Evolutionary conservation across 1,140 invertebrate genomes (phyloP).

Genomic region (Apis florea): DNA sequence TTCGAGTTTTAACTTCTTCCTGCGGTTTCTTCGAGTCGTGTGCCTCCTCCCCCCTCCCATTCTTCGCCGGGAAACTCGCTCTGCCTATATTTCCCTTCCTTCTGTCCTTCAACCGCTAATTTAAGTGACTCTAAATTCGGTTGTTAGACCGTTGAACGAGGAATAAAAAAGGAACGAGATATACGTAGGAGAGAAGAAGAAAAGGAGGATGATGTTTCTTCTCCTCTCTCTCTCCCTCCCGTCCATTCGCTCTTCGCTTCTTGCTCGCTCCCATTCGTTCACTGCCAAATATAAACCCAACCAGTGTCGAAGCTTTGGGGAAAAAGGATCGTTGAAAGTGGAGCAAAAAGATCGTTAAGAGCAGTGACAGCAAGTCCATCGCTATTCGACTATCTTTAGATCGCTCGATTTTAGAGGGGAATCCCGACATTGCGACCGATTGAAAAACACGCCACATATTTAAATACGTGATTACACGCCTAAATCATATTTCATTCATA

Average conservation of each 20-base stretch:
- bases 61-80: constrained; percentile 15
- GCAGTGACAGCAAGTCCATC: constrained; percentile 30
- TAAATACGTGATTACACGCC: background rate
- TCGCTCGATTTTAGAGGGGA: constrained; percentile 7
- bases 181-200: constrained; percentile 9
- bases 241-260: background rate
- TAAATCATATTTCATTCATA: too few species aligned
- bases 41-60: background rate
- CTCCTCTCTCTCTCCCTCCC: too few species aligned
- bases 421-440: constrained; percentile 2
- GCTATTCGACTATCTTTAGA: constrained; percentile 44
- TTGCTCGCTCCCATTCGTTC: constrained; percentile 3
- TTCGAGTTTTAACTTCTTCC: constrained; percentile 38
- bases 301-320: constrained; percentile 25
- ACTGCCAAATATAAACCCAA: constrained; percentile 62
- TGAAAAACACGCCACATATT: background rate
- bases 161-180: background rate
- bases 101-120: constrained; percentile 46
- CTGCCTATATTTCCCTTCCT: background rate
- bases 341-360: constrained; percentile 28
- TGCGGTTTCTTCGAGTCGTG: background rate
- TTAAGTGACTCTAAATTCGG: constrained; percentile 67
- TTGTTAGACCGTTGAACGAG: constrained; percentile 9
- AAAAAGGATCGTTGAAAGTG: constrained; percentile 37
- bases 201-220: constrained; percentile 32